phyloP scores from a whole-genome alignment of 2,888 invertebrate species.

The Pseudoips prasinana region DNA sequence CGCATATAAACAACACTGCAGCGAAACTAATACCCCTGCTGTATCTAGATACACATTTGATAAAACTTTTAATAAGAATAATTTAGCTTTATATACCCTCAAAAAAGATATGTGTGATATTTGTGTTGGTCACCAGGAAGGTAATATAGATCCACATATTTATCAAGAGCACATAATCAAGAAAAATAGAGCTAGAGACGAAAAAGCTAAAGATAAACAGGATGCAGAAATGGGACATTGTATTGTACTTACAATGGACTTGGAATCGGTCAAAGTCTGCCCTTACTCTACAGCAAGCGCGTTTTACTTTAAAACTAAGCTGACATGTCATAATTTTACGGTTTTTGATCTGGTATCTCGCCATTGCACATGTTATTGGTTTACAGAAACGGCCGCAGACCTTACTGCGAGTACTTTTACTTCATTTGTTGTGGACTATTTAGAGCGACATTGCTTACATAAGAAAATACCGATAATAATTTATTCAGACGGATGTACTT shows the following conservation, averaged over 20 bases:
- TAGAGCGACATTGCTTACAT: conserved; percentile 1
- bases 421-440: conserved; percentile 26
- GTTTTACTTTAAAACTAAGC: conserved; percentile 25
- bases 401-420: conserved; percentile 26
- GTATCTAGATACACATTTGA: conserved; percentile 28
- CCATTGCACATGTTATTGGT: conserved; percentile 29
- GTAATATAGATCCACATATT: conserved; percentile 11
- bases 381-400: conserved; percentile 23
- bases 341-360: conserved; percentile 17
- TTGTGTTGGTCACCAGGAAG: conserved; percentile 17
- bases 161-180: conserved; percentile 6
- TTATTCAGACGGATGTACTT: conserved; percentile 29
- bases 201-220: conserved; percentile 25
- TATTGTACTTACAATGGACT: conserved; percentile 27
- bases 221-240: conserved; percentile 14
- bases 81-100: conserved; percentile 24
- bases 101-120: conserved; percentile 33
- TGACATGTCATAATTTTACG: conserved; percentile 30
- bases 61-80: conserved; percentile 28
- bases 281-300: conserved; percentile 18
- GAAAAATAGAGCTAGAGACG: conserved; percentile 21
- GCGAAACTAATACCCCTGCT: conserved; percentile 14
- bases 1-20: conserved; percentile 24
- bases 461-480: conserved; percentile 1
- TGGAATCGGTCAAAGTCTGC: conserved; percentile 28